Percentiles rank a stretch among this genome's conserved stretches.
Conservation (phyloP, 2,888 invertebrate species). For the Tinea pellionella region DNA sequence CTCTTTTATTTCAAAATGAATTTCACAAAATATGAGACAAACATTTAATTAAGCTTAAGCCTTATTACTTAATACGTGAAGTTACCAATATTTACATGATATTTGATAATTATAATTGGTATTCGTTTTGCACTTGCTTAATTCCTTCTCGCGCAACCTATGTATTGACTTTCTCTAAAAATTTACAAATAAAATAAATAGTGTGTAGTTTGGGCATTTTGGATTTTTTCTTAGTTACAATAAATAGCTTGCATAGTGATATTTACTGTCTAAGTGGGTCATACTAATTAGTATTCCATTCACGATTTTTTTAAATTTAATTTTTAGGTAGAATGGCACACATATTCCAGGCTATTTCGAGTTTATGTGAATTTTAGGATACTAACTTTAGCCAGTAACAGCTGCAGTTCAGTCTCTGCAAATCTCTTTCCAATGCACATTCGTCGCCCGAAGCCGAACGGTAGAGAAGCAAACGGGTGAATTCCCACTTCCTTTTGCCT, state of each 20-base stretch:
- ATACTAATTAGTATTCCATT: no score
- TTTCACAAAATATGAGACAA: background rate
- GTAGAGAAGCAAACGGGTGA: constrained; percentile 80
- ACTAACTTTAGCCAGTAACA: constrained; percentile 76
- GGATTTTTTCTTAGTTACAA: no score
- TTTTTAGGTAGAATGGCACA: no score
- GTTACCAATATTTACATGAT: background rate
- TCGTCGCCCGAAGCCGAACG: constrained; percentile 81
- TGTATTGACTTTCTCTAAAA: background rate
- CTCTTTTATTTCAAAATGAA: background rate
- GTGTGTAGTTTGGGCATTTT: no score
- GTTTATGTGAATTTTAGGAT: background rate
- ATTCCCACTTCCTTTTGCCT: constrained; percentile 70
- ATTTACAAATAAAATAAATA: no score
- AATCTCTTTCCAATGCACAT: constrained; percentile 84
- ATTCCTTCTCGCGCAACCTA: background rate
- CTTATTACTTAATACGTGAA: background rate
- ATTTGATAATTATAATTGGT: background rate
- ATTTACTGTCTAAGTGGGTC: no score
- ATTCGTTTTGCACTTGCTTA: background rate
- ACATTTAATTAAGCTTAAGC: background rate
- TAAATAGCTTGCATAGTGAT: no score
- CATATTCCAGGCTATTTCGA: no score
- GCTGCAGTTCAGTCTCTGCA: constrained; percentile 83
- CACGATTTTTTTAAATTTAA: no score